These are phyloP conservation scores for Galerucella pusilla DNA, from an alignment of 2,888 invertebrate species.

Conservation along the genomic window DNA sequence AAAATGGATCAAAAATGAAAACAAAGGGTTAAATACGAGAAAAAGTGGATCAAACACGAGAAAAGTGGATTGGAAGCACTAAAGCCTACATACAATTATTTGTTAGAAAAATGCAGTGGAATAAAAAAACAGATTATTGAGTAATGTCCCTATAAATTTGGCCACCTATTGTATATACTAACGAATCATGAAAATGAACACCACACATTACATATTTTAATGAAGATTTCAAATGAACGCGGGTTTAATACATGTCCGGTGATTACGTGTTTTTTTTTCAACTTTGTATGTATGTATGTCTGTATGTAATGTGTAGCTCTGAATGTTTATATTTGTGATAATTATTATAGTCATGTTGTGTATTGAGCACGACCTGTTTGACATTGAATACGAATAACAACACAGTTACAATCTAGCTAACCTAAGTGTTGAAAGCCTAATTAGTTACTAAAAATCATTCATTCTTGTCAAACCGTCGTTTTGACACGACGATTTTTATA, in stretches of 20 bases:
- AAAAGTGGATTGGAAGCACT: too few relatives aligned
- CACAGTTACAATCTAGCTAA: slow-evolving; percentile 67
- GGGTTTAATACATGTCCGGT: neutral
- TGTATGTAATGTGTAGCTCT: slow-evolving; percentile 40
- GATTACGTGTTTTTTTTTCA: too few relatives aligned
- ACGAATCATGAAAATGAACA: slow-evolving; percentile 13
- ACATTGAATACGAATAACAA: slow-evolving; percentile 67
- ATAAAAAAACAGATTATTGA: too few relatives aligned
- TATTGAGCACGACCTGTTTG: slow-evolving; percentile 65
- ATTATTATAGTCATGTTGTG: slow-evolving; percentile 61
- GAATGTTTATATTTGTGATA: slow-evolving; percentile 62
- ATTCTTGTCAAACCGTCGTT: slow-evolving; percentile 45
- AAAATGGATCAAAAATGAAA: too few relatives aligned
- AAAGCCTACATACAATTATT: too few relatives aligned
- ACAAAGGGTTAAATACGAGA: too few relatives aligned
- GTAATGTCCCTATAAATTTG: too few relatives aligned
- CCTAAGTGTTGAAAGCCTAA: slow-evolving; percentile 67
- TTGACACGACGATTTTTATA: slow-evolving; percentile 13
- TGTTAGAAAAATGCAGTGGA: too few relatives aligned
- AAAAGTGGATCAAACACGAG: too few relatives aligned
- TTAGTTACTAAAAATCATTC: slow-evolving; percentile 61
- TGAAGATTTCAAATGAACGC: neutral
- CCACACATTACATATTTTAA: slow-evolving; percentile 2
- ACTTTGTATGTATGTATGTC: too few relatives aligned
- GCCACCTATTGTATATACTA: slow-evolving; percentile 6